Evolutionary conservation across 2,113 vertebrate species (phyloP).

Genomic region (Brachypodius melanocephalos): DNA sequence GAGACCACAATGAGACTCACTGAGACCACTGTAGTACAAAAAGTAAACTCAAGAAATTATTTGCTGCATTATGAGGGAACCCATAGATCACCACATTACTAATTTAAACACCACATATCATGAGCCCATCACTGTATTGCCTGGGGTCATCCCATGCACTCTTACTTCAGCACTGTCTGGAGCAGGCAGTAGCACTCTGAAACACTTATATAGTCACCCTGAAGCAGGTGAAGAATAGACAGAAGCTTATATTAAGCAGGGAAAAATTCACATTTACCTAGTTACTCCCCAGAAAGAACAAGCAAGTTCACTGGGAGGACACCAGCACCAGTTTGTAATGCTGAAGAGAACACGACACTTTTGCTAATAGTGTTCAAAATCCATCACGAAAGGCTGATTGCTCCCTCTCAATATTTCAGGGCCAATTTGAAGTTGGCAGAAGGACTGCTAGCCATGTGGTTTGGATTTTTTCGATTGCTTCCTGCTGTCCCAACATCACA

Average conservation of each 20-base stretch:
- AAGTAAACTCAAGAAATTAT: background rate
- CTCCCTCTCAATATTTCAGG: background rate
- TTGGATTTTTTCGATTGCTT: background rate
- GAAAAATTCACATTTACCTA: background rate
- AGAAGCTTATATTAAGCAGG: background rate
- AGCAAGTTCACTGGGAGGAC: background rate
- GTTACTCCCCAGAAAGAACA: fast-evolving
- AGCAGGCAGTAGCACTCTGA: background rate
- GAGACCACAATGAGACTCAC: background rate
- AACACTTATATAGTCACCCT: background rate
- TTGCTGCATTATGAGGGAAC: background rate
- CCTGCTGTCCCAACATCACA: background rate
- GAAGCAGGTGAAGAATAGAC: background rate
- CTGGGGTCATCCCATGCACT: background rate
- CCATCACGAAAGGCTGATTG: background rate
- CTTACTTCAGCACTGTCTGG: background rate
- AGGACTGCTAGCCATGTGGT: background rate
- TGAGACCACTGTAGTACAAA: background rate
- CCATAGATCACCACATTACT: background rate
- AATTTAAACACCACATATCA: background rate
- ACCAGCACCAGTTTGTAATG: background rate
- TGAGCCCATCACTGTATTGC: fast-evolving
- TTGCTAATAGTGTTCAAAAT: background rate
- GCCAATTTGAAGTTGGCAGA: background rate
- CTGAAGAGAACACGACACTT: background rate